Evolutionary conservation across 2,113 vertebrate genomes (phyloP).

Genomic region (Callithrix jacchus): DNA sequence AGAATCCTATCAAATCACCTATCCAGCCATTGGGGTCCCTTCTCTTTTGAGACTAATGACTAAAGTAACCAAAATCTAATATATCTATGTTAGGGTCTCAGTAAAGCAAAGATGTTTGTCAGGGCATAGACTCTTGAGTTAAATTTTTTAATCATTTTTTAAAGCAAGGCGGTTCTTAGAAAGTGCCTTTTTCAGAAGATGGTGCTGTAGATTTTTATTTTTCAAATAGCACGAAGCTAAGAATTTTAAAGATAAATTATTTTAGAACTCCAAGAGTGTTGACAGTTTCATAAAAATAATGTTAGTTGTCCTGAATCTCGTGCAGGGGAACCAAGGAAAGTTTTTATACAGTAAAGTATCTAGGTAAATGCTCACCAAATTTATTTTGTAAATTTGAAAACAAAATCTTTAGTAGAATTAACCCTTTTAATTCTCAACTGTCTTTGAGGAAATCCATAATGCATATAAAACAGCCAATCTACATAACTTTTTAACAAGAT

Average conservation of each 20-base stretch:
- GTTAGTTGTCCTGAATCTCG: slow-evolving; percentile 85
- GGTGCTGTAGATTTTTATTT: slow-evolving; percentile 93
- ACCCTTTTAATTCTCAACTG: slow-evolving; percentile 54
- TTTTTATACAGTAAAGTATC: slow-evolving; percentile 51
- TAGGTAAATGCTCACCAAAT: slow-evolving; percentile 80
- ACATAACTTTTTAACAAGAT: slow-evolving; percentile 11
- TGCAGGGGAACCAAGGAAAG: slow-evolving; percentile 83
- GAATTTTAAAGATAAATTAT: slow-evolving; percentile 77
- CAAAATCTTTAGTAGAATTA: slow-evolving; percentile 52
- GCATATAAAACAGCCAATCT: background rate
- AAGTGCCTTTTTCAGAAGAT: slow-evolving; percentile 99
- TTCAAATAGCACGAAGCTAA: slow-evolving; percentile 84
- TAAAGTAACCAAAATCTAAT: slow-evolving; percentile 64
- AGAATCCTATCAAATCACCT: background rate
- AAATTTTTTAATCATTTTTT: slow-evolving; percentile 73
- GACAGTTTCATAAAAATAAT: slow-evolving; percentile 86
- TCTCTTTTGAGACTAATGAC: slow-evolving; percentile 50
- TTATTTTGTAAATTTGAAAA: slow-evolving; percentile 68
- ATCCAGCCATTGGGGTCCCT: background rate
- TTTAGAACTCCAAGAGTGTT: slow-evolving; percentile 88
- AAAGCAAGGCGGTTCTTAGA: slow-evolving; percentile 89
- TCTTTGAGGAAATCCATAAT: slow-evolving; percentile 2
- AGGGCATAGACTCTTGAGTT: slow-evolving; percentile 44
- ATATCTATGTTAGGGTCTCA: slow-evolving; percentile 66
- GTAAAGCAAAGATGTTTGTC: slow-evolving; percentile 72